Base-by-base conservation (phyloP, 2,113 vertebrate genomes). In the Psettodes erumei region DNA sequence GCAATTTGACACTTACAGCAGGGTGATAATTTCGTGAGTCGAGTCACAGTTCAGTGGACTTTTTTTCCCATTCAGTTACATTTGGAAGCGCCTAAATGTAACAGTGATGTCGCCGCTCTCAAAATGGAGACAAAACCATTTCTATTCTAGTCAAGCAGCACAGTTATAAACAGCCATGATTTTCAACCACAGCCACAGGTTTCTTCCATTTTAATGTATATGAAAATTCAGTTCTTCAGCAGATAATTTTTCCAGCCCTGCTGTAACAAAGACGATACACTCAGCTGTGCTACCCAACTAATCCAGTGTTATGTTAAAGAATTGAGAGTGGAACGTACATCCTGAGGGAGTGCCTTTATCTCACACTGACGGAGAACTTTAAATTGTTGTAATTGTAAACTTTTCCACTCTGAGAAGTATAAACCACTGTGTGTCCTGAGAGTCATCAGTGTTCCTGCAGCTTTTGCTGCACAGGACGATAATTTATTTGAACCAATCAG, bases 401-500 rank as follows among this genome's bases (percentile, higher is more conserved):
- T 12, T 15, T 35, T 37, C 28, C 37, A 32, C 2, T 27, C 4
- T 30, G 8, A 30, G 35, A 10, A n/a, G n/a, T n/a, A n/a, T n/a
- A n/a, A n/a, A n/a, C n/a, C n/a, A n/a, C n/a, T n/a, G n/a, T 18
- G 40, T 58, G 25, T 59, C 58, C 30, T 38, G 30, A 40, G 48
- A 16, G n/a, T 30, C 40, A 43, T 21, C 12, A 15, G 8, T 1
- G 7, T 10, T 78, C 42, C 25, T 54, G 28, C 27, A 5, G 16
- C 25, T 64, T 69, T 51, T 25, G 59, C 27, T 63, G 50, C 33
- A 56, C 27, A 28, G 5, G 21, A 56, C 5, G 58, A 66, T 58
- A 40, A 80, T 67, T n/a, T 67, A 38, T 68, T 11, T 3, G 8
- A 58, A 59, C 27, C 18, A 60, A 70, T 68, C 50, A 67, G 51